A percentile compares a stretch with the other conserved stretches of the same genome.
These are phyloP conservation scores for Acanthis flammea DNA, from an alignment of 2,797 vertebrate genomes.

Conservation along the genomic window DNA sequence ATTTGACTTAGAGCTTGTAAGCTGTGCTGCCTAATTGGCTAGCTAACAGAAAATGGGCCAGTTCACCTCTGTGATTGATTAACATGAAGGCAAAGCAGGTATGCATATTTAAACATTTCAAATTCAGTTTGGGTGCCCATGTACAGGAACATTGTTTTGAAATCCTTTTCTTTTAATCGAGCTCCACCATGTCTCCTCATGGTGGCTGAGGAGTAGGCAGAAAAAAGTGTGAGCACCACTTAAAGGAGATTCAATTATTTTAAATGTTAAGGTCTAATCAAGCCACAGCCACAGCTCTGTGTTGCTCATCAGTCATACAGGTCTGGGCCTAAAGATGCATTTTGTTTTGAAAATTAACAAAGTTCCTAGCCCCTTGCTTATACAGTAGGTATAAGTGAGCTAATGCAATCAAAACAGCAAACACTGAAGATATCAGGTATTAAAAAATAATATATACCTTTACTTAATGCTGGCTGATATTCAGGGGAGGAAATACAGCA, in stretches of 20 bases:
- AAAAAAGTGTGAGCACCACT: background rate
- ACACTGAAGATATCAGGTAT: background rate
- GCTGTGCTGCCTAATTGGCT: constrained; percentile 7
- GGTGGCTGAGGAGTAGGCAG: background rate
- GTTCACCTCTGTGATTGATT: constrained; percentile 15
- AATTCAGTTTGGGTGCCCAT: background rate
- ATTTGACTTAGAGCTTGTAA: background rate
- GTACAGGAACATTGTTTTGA: background rate
- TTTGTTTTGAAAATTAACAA: background rate
- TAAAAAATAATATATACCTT: background rate
- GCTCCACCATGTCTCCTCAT: background rate
- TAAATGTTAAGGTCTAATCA: background rate
- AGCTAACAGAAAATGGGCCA: background rate
- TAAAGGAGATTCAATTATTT: background rate
- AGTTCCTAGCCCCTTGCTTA: background rate
- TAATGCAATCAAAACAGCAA: background rate
- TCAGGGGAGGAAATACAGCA: background rate
- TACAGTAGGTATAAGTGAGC: background rate
- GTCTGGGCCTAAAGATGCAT: background rate
- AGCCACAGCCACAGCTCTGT: background rate
- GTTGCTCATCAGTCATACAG: background rate
- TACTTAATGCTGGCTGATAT: background rate
- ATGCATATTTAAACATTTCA: constrained; percentile 28
- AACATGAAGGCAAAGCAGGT: constrained; percentile 34
- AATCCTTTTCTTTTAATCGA: constrained; percentile 28